A percentile compares a stretch with the other conserved stretches of the same genome.
Conservation (phyloP, 1,140 invertebrate genomes). For the Acromyrmex heyeri region DNA sequence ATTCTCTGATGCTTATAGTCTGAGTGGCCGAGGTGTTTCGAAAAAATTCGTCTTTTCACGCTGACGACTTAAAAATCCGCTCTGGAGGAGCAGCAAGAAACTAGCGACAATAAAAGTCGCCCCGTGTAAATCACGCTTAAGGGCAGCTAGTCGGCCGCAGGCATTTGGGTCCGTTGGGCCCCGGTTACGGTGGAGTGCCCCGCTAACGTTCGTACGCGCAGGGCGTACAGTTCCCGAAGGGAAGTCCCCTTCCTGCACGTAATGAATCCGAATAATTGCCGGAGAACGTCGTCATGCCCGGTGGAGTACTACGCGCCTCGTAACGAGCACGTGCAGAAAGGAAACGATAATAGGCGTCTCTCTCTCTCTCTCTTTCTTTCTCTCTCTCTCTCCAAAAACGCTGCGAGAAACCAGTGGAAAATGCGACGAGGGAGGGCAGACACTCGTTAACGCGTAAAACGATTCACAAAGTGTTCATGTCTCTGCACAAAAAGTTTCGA, state of each 20-base stretch:
- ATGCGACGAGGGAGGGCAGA: background rate
- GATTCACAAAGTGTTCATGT: conserved; percentile 19
- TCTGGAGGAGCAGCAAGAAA: too few relatives aligned
- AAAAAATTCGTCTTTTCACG: too few relatives aligned
- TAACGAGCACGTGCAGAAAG: conserved; percentile 72
- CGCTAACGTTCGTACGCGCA: conserved; percentile 32
- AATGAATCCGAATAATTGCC: conserved; percentile 85
- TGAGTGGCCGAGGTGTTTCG: too few relatives aligned
- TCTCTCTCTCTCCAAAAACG: conserved; percentile 1
- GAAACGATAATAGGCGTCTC: conserved; percentile 58
- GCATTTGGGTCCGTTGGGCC: conserved; percentile 76
- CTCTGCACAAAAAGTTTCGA: background rate
- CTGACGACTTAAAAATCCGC: too few relatives aligned
- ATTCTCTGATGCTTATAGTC: too few relatives aligned
- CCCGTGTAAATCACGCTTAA: background rate
- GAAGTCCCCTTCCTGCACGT: conserved; percentile 82
- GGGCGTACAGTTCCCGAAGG: conserved; percentile 68
- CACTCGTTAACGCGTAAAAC: conserved; percentile 34
- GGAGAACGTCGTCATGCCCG: conserved; percentile 77
- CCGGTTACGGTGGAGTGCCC: conserved; percentile 59
- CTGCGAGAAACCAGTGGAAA: conserved; percentile 37
- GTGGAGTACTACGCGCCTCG: conserved; percentile 69
- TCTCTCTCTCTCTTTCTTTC: conserved; percentile 17
- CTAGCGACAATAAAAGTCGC: too few relatives aligned
- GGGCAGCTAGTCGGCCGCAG: conserved; percentile 31